Base-by-base conservation (phyloP, 1,140 invertebrate species). In the Trichonephila clavata region DNA sequence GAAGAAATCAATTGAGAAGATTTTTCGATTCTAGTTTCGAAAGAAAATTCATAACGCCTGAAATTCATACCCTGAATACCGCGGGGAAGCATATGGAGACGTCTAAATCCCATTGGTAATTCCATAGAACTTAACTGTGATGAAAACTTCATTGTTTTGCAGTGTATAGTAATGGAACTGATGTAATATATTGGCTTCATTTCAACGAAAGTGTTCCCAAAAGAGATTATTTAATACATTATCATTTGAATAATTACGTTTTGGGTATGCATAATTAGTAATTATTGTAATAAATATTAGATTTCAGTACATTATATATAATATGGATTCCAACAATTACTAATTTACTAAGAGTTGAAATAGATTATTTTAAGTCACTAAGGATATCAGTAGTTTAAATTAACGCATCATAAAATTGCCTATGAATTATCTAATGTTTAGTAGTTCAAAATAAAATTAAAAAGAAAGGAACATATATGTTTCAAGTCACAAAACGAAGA, bases 21-120 rank as follows among this genome's bases (percentile, higher is more conserved):
- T 20, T 77, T 77, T 32, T 77, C 71, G 27, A 77, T 77, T 77
- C 71, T n/a, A 77, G 32, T 77, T 77, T 77, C 14, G 71, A 32
- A 77, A 3, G 6, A 32, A 24, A 77, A 77, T 77, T 77, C 71
- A 77, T 77, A 77, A 77, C 71, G 14, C 13, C 32, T 77, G 27
- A 77, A 77, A 39, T 39, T 39, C 32, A 39, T 39, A 39, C 2
- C 13, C 71, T 77, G 27, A 77, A 77, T 77, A 24, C 27, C 16
- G 10, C 18, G 14, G 71, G 18, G 71, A 1, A 20, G n/a, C 27
- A 68, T 24, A 27, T 27, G 8, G 65, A 68, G n/a, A 68, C 65
- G n/a, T n/a, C 65, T 68, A 24, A 68, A 68, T 68, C 65, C 65
- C 65, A n/a, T 68, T 24, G 65, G 65, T 24, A 24, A 50, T 7